Evolutionary conservation across 2,113 vertebrate genomes (phyloP).

Genomic region (Aspidoscelis tigris): DNA sequence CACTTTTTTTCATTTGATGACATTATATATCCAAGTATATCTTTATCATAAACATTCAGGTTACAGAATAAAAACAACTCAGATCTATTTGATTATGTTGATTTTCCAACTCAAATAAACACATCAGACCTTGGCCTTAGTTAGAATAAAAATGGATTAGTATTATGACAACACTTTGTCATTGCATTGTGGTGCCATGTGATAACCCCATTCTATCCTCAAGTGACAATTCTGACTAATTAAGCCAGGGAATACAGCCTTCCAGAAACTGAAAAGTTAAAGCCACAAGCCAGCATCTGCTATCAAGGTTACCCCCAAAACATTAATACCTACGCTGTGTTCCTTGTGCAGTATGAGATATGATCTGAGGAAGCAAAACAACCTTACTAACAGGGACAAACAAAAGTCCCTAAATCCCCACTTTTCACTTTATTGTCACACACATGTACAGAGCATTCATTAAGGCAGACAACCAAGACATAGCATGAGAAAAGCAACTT

Average conservation of each 20-base stretch:
- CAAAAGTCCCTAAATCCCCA: not conserved
- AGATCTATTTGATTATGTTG: not conserved
- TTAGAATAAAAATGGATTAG: not conserved
- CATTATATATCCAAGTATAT: not conserved
- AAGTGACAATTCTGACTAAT: not conserved
- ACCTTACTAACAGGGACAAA: not conserved
- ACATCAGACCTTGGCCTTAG: not conserved
- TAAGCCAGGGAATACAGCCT: not conserved
- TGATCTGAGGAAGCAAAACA: not conserved
- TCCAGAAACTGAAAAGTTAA: not conserved
- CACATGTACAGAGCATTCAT: not conserved
- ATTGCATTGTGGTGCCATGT: not conserved
- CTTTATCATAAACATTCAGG: too few relatives aligned
- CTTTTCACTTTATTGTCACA: not conserved
- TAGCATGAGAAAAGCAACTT: not conserved
- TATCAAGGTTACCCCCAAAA: not conserved
- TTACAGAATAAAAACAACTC: not conserved
- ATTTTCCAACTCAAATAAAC: not conserved
- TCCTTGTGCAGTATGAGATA: not conserved
- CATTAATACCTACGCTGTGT: not conserved
- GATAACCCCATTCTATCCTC: conserved; percentile 7
- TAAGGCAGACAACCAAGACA: not conserved
- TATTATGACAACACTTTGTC: not conserved
- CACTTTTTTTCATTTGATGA: not conserved
- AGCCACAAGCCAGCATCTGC: conserved; percentile 15